Evolutionary conservation across 2,888 invertebrate genomes (phyloP).

Genomic region (Lasius platythorax): DNA sequence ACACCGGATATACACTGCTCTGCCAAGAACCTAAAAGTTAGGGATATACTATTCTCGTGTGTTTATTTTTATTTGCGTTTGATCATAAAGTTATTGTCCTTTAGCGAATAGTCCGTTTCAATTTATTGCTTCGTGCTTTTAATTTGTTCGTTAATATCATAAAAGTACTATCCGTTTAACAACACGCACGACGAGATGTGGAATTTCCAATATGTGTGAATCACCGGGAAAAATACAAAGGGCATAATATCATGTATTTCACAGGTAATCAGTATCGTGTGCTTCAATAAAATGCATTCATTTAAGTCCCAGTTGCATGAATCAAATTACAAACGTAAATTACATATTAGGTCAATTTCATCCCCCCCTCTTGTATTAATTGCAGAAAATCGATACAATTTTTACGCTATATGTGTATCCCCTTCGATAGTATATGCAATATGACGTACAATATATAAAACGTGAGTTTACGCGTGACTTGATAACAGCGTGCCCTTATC

Average conservation of each 20-base stretch:
- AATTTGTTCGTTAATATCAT: not conserved
- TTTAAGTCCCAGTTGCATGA: constrained; percentile 37
- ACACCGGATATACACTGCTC: not conserved
- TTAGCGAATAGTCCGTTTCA: not conserved
- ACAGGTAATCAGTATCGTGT: constrained; percentile 22
- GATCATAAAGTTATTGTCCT: not conserved
- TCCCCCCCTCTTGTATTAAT: not conserved
- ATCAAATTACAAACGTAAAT: constrained; percentile 40
- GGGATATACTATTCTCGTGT: not conserved
- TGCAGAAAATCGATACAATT: constrained; percentile 26
- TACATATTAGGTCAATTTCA: constrained; percentile 12
- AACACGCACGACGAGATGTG: not conserved
- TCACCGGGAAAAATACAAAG: constrained; percentile 14
- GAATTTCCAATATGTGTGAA: constrained; percentile 34
- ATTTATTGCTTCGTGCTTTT: not conserved
- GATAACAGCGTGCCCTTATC: not conserved
- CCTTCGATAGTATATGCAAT: not conserved
- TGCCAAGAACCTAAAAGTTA: not conserved
- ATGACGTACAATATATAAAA: not conserved
- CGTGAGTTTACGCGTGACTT: not conserved
- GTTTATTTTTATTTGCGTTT: not conserved
- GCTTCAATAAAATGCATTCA: constrained; percentile 29
- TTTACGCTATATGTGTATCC: not conserved
- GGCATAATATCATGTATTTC: constrained; percentile 14
- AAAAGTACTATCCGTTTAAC: constrained; percentile 28